Percentiles rank a stretch among this genome's conserved stretches.
phyloP scores from a whole-genome alignment of 2,113 vertebrate species.

The Tachysurus fulvidraco region DNA sequence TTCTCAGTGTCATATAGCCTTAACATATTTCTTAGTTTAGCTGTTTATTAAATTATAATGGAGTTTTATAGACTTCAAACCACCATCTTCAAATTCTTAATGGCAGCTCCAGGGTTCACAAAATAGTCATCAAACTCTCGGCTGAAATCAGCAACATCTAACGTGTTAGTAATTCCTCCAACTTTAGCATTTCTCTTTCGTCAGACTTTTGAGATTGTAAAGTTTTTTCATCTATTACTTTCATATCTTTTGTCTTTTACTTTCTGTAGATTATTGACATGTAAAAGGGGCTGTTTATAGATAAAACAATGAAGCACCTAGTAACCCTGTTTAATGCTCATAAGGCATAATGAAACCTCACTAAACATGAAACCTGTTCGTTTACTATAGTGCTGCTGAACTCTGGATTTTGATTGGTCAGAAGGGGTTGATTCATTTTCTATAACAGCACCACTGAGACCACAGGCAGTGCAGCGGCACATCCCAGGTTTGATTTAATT shows the following conservation, averaged over 20 bases:
- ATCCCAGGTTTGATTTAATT: background rate
- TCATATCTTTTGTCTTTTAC: background rate
- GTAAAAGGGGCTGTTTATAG: background rate
- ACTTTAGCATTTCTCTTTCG: background rate
- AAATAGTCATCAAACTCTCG: background rate
- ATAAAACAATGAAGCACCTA: background rate
- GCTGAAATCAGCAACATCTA: background rate
- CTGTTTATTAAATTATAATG: background rate
- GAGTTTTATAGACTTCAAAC: background rate
- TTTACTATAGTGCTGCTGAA: background rate
- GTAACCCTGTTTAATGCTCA: background rate
- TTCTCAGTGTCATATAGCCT: background rate
- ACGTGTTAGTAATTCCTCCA: background rate
- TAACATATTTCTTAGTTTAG: background rate
- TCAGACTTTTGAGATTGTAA: background rate
- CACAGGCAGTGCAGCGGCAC: background rate
- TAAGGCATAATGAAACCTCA: too few species aligned
- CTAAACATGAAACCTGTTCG: background rate
- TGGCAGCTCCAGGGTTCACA: background rate
- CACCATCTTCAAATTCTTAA: background rate
- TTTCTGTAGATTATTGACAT: background rate
- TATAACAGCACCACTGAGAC: background rate
- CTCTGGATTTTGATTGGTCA: background rate
- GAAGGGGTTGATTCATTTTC: background rate
- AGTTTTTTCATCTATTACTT: background rate